phyloP scores from a whole-genome alignment of 1,140 invertebrate genomes.

The Magallana gigas region DNA sequence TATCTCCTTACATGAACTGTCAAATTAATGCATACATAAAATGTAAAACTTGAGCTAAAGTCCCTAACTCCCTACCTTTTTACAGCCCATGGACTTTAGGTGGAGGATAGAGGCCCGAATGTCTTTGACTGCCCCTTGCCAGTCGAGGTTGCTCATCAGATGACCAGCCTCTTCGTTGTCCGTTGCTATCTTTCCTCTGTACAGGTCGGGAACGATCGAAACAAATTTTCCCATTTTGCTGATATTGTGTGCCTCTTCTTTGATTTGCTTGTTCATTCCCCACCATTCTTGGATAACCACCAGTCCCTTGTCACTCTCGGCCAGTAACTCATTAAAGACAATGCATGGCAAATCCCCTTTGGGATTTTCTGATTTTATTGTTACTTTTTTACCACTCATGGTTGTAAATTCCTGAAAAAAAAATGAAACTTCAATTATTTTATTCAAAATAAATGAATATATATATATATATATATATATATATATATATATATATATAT shows the following conservation, averaged over 20 bases:
- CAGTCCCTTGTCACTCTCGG: constrained; percentile 45
- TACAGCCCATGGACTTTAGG: constrained; percentile 66
- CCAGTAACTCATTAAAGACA: constrained; percentile 23
- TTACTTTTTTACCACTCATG: constrained; percentile 22
- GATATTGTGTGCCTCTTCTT: constrained; percentile 68
- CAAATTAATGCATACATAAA: no score
- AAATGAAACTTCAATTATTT: neutral
- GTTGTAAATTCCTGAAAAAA: neutral
- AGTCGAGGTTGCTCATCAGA: constrained; percentile 74
- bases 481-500: no score
- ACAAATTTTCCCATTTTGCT: constrained; percentile 62
- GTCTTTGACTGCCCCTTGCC: constrained; percentile 74
- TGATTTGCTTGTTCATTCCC: constrained; percentile 76
- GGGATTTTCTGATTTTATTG: constrained; percentile 50
- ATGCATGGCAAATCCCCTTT: constrained; percentile 50
- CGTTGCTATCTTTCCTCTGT: constrained; percentile 72
- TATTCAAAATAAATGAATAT: no score
- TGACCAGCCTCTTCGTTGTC: constrained; percentile 75
- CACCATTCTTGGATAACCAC: constrained; percentile 74
- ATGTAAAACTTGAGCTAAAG: neutral
- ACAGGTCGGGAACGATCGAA: constrained; percentile 75
- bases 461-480: no score
- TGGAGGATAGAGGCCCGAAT: constrained; percentile 70
- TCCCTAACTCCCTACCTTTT: constrained; percentile 55
- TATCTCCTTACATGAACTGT: no score